Percentiles rank a stretch among this genome's conserved stretches.
Evolutionary conservation across 2,113 vertebrate genomes (phyloP).

Genomic region (Formicarius rufipectus): DNA sequence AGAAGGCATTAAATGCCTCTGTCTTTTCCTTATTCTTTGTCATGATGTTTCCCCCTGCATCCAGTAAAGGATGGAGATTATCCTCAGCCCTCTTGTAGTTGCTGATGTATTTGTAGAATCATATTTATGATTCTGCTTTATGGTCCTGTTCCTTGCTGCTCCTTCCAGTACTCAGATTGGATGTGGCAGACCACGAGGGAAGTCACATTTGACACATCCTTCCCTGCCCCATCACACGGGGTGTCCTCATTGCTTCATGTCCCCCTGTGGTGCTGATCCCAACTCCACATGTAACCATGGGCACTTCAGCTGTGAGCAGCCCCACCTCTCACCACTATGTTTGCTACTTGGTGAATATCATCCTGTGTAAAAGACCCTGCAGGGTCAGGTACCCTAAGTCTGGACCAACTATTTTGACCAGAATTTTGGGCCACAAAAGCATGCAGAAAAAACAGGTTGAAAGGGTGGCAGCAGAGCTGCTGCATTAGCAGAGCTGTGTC

Average conservation of each 20-base stretch:
- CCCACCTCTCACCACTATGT: background rate
- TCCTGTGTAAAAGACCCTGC: background rate
- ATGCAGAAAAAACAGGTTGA: too few relatives aligned
- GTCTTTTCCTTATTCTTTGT: background rate
- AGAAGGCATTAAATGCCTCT: background rate
- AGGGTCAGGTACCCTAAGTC: background rate
- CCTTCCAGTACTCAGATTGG: background rate
- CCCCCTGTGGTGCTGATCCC: fast-evolving
- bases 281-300: fast-evolving
- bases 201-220: background rate
- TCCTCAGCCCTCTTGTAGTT: background rate
- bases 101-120: background rate
- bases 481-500: fast-evolving
- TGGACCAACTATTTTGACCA: background rate
- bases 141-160: fast-evolving
- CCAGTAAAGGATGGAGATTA: background rate
- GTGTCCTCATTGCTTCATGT: background rate
- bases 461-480: fast-evolving
- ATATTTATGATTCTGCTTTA: too few relatives aligned
- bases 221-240: background rate
- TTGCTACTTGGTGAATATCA: background rate
- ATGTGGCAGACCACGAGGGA: background rate
- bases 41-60: background rate
- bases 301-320: background rate
- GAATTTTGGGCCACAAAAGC: background rate